phyloP scores from a whole-genome alignment of 2,888 invertebrate species.

The Limenitis camilla region DNA sequence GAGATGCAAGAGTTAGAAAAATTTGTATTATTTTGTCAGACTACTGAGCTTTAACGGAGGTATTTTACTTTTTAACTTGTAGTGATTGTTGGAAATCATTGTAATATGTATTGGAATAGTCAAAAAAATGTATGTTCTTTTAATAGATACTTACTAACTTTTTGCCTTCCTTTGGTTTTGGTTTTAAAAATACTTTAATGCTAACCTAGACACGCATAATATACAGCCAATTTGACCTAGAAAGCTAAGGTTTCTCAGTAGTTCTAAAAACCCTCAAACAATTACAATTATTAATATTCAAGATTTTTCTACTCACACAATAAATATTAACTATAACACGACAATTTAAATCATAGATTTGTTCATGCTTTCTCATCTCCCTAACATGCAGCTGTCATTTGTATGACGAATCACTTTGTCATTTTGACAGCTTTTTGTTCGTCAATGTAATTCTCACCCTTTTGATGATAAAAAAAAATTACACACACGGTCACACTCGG shows the following conservation, averaged over 20 bases:
- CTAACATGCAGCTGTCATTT: slow-evolving; percentile 59
- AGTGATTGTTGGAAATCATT: not conserved
- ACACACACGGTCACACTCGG: slow-evolving; percentile 1
- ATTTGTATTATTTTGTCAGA: slow-evolving; percentile 17
- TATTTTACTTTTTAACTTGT: not conserved
- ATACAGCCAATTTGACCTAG: no score
- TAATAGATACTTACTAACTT: no score
- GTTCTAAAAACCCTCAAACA: no score
- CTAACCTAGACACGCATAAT: no score
- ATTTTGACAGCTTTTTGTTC: slow-evolving; percentile 64
- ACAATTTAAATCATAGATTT: slow-evolving; percentile 36
- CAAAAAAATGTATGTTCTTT: no score
- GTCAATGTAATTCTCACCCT: slow-evolving; percentile 66
- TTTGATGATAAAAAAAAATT: slow-evolving; percentile 34
- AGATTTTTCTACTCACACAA: no score
- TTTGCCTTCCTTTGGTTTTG: no score
- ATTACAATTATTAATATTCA: no score
- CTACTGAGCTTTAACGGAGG: slow-evolving; percentile 14
- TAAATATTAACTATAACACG: slow-evolving; percentile 2
- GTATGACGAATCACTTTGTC: slow-evolving; percentile 72
- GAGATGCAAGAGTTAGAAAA: slow-evolving; percentile 26
- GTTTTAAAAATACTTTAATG: no score
- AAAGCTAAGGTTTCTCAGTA: no score
- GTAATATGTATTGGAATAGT: no score
- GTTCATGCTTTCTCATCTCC: slow-evolving; percentile 33